These are phyloP conservation scores for Phoxinus dragarum DNA, from an alignment of 2,797 vertebrate species.

Conservation along the genomic window DNA sequence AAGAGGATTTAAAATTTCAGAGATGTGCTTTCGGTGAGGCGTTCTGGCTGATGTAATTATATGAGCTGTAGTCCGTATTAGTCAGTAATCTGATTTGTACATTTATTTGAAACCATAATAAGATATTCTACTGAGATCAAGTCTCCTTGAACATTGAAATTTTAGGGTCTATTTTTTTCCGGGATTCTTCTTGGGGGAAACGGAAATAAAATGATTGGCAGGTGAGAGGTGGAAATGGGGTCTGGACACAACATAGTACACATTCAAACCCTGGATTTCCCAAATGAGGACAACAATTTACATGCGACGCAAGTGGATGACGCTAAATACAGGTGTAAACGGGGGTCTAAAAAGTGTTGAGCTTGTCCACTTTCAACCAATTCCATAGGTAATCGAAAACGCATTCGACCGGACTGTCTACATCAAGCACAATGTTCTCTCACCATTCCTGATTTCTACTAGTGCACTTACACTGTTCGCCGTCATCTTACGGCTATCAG, in stretches of 20 bases:
- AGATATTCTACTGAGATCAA: not conserved
- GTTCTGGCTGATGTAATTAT: conserved; percentile 27
- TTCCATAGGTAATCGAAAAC: not conserved
- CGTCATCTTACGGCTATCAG: too few relatives aligned
- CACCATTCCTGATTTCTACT: too few relatives aligned
- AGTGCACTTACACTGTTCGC: too few relatives aligned
- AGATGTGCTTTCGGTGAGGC: conserved; percentile 18
- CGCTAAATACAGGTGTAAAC: not conserved
- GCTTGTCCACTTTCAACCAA: not conserved
- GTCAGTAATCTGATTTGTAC: conserved; percentile 31
- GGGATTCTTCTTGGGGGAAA: not conserved
- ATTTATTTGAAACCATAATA: conserved; percentile 39
- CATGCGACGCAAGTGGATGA: not conserved
- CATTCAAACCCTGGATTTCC: not conserved
- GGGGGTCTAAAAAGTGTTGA: not conserved
- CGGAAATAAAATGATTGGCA: not conserved
- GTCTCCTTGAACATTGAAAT: not conserved
- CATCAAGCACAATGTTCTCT: too few relatives aligned
- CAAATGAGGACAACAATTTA: not conserved
- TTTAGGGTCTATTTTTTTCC: not conserved
- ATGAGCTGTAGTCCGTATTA: conserved; percentile 11
- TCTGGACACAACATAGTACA: not conserved
- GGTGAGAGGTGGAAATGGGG: not conserved
- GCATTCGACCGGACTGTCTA: too few relatives aligned
- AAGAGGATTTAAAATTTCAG: conserved; percentile 30